Evolutionary conservation across 92 coral and sea anemone species (phyloP), one percentile per base, ranked within the genome.

Genomic region (Palythoa grandis): DNA sequence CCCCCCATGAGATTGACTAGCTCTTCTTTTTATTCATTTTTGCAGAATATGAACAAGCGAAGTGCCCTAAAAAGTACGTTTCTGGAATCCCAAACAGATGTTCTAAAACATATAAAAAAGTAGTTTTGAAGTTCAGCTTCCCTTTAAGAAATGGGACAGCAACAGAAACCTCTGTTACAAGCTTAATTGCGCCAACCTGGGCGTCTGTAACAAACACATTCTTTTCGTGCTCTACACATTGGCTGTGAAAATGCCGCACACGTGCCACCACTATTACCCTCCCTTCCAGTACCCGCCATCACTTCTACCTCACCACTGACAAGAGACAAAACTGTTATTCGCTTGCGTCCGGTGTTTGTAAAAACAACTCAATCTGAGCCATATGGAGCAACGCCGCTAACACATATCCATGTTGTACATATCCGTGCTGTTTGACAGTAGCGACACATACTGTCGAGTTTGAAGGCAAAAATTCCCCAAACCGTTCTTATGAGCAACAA

Each of bases 121-220:
- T n/a, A n/a, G n/a, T n/a, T n/a, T n/a, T n/a, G n/a, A n/a, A n/a
- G n/a, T n/a, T n/a, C n/a, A n/a, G n/a, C n/a, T n/a, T n/a, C n/a
- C n/a, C n/a, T n/a, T 75, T 25, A 5, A 86, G 29, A 86, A 75
- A 76, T 23, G 53, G 68, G 39, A 63, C 76, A 53, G 66, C 76
- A 76, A 43, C 70, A 73, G 82, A 79, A 11, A 75, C 76, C 35
- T 60, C 68, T 78, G 89, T 78, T 47, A 86, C 48, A 37, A 86
- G 83, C 76, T 86, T 86, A 14, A 86, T 52, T 3, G 85, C 85
- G n/a, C 89, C 85, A 48, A 86, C 79, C 57, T 78, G 89, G n/a
- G 85, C 78, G 79, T 86, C 85, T 67, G 89, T 77, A 75, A 86
- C 50, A 66, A 78, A 86, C 22, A 86, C 69, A 17, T 86, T 86